phyloP scores from a whole-genome alignment of 2,888 invertebrate genomes.

The Muscina levida region DNA sequence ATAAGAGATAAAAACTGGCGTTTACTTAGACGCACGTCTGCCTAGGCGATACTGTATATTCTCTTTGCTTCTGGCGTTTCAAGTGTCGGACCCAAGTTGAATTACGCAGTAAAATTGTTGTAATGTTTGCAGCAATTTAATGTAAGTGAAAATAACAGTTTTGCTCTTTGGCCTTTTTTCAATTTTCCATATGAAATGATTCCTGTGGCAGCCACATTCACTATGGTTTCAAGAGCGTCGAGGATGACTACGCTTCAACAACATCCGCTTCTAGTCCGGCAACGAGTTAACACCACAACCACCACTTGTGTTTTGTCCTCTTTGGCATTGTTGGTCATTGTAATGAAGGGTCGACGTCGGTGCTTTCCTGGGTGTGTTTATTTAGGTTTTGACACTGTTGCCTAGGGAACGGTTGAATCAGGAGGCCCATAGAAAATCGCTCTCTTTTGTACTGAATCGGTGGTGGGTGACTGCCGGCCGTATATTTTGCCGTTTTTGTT shows the following conservation, averaged over 20 bases:
- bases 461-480: constrained; percentile 31
- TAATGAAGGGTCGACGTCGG: neutral
- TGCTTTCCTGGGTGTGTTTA: constrained; percentile 24
- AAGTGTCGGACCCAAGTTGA: neutral
- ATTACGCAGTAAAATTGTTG: constrained; percentile 29
- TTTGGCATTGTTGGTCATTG: constrained; percentile 18
- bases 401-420: constrained; percentile 37
- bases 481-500: constrained; percentile 2
- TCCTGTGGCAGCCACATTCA: constrained; percentile 39
- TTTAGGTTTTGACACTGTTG: constrained; percentile 45
- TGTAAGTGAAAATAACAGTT: constrained; percentile 12
- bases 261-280: constrained; percentile 4
- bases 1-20: too few relatives aligned
- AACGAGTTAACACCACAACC: constrained; percentile 53
- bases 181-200: constrained; percentile 40
- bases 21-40: neutral
- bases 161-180: neutral
- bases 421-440: constrained; percentile 2
- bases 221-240: constrained; percentile 24
- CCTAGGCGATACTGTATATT: neutral
- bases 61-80: neutral
- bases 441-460: constrained; percentile 6
- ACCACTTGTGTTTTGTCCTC: constrained; percentile 46
- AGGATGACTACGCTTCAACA: constrained; percentile 18
- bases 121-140: constrained; percentile 20